These are phyloP conservation scores for Crenichthys baileyi DNA, from an alignment of 2,797 vertebrate species.

Conservation along the genomic window DNA sequence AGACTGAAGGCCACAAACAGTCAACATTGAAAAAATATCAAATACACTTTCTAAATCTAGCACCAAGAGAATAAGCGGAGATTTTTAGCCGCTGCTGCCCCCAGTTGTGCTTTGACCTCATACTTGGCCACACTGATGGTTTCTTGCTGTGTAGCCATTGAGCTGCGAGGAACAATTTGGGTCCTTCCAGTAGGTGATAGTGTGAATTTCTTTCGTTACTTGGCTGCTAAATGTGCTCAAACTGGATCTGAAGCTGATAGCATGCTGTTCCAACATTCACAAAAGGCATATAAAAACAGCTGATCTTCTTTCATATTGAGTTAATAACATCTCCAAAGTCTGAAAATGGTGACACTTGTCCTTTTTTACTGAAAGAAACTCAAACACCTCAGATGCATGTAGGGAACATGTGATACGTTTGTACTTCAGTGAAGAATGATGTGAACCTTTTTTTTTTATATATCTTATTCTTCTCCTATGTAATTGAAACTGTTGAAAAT, in stretches of 20 bases:
- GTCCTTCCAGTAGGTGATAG: slow-evolving; percentile 17
- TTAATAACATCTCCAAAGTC: slow-evolving; percentile 11
- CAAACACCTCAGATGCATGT: neutral
- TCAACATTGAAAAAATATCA: neutral
- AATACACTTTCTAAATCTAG: neutral
- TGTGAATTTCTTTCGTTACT: slow-evolving; percentile 15
- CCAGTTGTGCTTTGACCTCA: neutral
- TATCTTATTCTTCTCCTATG: neutral
- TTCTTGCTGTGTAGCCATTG: slow-evolving; percentile 13
- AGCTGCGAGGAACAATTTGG: neutral
- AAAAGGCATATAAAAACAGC: slow-evolving; percentile 14
- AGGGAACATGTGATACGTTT: slow-evolving; percentile 6
- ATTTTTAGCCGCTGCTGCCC: neutral
- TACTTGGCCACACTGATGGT: neutral
- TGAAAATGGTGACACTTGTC: slow-evolving; percentile 6
- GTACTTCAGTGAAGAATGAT: neutral
- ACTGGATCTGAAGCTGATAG: slow-evolving; percentile 4
- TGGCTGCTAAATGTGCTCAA: slow-evolving; percentile 9
- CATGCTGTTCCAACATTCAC: neutral
- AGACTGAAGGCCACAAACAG: neutral
- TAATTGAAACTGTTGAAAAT: neutral
- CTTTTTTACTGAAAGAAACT: slow-evolving; percentile 5
- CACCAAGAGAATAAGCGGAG: neutral
- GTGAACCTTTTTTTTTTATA: neutral
- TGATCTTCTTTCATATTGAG: slow-evolving; percentile 26